Evolutionary conservation across 37 sponge, comb jelly and placozoan genomes (phyloP).

Genomic region (Halichondria panicea): DNA sequence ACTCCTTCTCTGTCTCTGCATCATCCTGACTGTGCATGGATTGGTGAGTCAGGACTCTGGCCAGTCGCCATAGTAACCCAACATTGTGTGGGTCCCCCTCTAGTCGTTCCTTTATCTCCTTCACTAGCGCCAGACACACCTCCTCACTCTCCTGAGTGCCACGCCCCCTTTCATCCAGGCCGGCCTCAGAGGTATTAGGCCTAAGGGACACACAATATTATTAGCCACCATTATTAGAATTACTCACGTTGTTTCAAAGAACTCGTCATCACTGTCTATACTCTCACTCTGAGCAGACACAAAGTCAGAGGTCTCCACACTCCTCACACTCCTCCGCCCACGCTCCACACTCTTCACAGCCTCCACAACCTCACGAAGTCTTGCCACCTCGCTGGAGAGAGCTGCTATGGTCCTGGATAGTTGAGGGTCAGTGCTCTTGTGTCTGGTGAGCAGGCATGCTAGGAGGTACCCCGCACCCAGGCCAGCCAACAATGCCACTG

Average conservation of each 20-base stretch:
- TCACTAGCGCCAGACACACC: conserved; percentile 19
- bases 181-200: neutral
- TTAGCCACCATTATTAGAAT: neutral
- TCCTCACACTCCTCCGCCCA: too few species aligned
- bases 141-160: conserved; percentile 38
- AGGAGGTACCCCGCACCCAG: conserved; percentile 46
- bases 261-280: conserved; percentile 42
- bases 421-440: neutral
- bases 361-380: conserved; percentile 16
- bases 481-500: conserved; percentile 32
- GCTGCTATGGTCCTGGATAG: conserved; percentile 12
- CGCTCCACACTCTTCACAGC: neutral
- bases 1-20: conserved; percentile 26
- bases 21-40: conserved; percentile 32
- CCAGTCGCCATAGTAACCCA: conserved; percentile 52
- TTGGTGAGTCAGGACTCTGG: conserved; percentile 36
- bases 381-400: conserved; percentile 41
- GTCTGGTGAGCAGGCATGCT: conserved; percentile 16
- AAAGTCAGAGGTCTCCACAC: conserved; percentile 21
- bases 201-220: neutral
- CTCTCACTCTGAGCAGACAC: conserved; percentile 37
- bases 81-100: conserved; percentile 15
- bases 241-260: too few species aligned
- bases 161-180: conserved; percentile 37
- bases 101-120: conserved; percentile 9